Conservation (phyloP, 2,113 vertebrate species). For the Rhea pennata region DNA sequence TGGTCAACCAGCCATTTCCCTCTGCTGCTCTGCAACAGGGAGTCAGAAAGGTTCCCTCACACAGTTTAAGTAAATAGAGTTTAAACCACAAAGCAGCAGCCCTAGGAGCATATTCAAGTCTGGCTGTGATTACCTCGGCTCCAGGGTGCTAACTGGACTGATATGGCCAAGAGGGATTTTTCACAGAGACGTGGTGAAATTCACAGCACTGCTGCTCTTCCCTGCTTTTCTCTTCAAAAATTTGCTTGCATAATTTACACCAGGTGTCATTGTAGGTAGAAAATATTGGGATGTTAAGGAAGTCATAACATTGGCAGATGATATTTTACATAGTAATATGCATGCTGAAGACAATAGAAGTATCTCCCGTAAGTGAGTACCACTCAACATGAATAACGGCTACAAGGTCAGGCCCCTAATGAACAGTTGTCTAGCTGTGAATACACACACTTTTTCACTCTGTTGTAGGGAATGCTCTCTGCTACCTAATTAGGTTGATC, state of each 20-base stretch:
- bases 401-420: constrained; percentile 64
- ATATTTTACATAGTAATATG: constrained; percentile 39
- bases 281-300: constrained; percentile 54
- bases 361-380: constrained; percentile 9
- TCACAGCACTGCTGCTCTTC: neutral
- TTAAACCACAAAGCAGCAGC: constrained; percentile 14
- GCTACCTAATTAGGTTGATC: constrained; percentile 57
- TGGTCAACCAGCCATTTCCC: neutral
- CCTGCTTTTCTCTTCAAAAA: neutral
- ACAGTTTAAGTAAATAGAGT: constrained; percentile 12
- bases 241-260: constrained; percentile 20
- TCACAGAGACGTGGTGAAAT: neutral
- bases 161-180: neutral
- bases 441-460: constrained; percentile 33
- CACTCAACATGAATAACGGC: constrained; percentile 47
- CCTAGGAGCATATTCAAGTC: neutral
- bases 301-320: constrained; percentile 47
- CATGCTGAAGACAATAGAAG: constrained; percentile 41
- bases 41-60: neutral
- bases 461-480: constrained; percentile 31
- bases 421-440: constrained; percentile 52
- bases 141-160: neutral
- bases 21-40: neutral
- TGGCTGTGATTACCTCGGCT: neutral
- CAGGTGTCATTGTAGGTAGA: constrained; percentile 25